Base-by-base conservation (phyloP, 2,797 vertebrate species). In the Cryptoprocta ferox region DNA sequence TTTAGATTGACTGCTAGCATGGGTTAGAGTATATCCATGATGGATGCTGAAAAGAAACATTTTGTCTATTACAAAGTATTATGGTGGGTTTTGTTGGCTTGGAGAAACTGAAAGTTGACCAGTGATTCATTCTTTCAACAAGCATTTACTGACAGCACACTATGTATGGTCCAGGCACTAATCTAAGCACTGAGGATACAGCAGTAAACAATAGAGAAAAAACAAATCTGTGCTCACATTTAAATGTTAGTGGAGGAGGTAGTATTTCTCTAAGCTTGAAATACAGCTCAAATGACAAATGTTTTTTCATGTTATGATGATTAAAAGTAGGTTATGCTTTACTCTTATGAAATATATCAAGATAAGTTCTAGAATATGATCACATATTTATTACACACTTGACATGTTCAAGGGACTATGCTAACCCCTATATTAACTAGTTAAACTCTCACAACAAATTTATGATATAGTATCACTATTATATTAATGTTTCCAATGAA, bases 91-190 rank as follows among this genome's bases (percentile, higher is more conserved):
- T 63, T 88, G 1, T 6, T 56, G 4, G 7, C 39, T 32, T 76
- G 6, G 26, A 70, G 14, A 91, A 92, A 92, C 21, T 65, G 42
- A 84, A 94, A 66, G 32, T 94, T 93, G 37, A 68, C 6, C 65
- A 87, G 26, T 86, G 61, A 80, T 56, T 96, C 39, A 94, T 81
- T 95, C 11, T 30, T 84, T 88, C 26, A 76, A 71, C n/a, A 90
- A 88, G 71, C 42, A 87, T 48, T 91, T 83, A 70, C 42, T 76
- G 35, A 76, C 30, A 94, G 28, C 7, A 56, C 56, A 63, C 10
- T 89, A 0, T 91, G n/a, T 70, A 0, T 73, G 21, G 45, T 53
- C 66, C 24, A 93, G 39, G 32, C 45, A 84, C 32, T 84, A 83
- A 95, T 87, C 32, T 53, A 65, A 90, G n/a, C 11, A 45, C 28